These are phyloP conservation scores for Dipodomys merriami DNA, from an alignment of 2,113 vertebrate genomes.

Conservation along the genomic window DNA sequence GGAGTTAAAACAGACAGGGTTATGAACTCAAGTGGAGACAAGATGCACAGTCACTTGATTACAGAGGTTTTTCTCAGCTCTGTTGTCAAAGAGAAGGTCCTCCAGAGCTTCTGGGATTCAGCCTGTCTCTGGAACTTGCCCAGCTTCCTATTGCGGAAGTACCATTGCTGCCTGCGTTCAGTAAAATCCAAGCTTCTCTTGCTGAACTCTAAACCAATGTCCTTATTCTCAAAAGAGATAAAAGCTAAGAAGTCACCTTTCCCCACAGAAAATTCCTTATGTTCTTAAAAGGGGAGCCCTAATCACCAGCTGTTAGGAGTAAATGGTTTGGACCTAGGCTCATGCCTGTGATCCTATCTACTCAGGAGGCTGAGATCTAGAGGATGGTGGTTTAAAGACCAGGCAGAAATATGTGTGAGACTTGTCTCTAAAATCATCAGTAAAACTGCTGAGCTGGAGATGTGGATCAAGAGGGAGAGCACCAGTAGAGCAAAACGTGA, in stretches of 20 bases:
- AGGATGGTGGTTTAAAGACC: too few species aligned
- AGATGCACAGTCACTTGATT: not conserved
- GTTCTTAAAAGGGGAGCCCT: not conserved
- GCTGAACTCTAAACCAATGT: fast-evolving
- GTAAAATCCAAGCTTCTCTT: not conserved
- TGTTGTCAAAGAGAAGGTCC: not conserved
- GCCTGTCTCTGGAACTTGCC: not conserved
- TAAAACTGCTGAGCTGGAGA: too few species aligned
- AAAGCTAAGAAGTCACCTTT: not conserved
- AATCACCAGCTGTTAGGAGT: not conserved
- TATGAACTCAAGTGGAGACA: not conserved
- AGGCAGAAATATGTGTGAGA: too few species aligned
- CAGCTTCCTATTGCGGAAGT: not conserved
- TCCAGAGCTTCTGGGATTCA: not conserved
- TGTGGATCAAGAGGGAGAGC: too few species aligned
- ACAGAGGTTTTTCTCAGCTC: not conserved
- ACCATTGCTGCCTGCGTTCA: not conserved
- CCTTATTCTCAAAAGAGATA: not conserved
- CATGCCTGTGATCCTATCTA: too few species aligned
- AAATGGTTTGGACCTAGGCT: not conserved
- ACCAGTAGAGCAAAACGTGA: too few species aligned
- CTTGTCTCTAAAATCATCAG: too few species aligned
- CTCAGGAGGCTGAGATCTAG: not conserved
- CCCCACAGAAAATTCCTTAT: not conserved
- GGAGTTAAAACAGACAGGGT: not conserved